Evolutionary conservation across 2,113 vertebrate species (phyloP), one percentile per base, ranked within the genome.

Genomic region (Castor canadensis): DNA sequence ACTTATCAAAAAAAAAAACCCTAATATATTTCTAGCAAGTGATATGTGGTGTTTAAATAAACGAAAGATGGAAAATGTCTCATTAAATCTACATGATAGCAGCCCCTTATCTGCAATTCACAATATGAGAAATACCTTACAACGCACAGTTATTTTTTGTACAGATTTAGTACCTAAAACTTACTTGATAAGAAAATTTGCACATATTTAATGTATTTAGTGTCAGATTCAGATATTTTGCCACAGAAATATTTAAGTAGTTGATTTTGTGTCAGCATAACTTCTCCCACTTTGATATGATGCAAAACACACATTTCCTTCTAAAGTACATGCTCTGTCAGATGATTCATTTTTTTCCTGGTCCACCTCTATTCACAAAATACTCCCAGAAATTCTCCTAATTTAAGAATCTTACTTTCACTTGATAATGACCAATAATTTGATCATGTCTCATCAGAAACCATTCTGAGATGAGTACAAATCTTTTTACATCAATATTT

Each of bases 31-130:
- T 19, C 15, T 69, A 30, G 54, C 17, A 94, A 88, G 5, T 85
- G 52, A 76, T 76, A 67, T 10, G 5, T 85, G 52, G 81, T 76
- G 73, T 11, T 92, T 84, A 73, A 80, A 91, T 89, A 88, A 58
- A 54, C 12, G 16, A 54, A 67, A 94, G 6, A 62, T n/a, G 13
- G 3, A 76, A 76, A 76, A 87, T 24, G 1, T 17, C 22, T 88
- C 54, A 49, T 67, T 87, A 73, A 54, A 38, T 71, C 13, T 54
- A 38, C 9, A 35, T 62, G 22, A 80, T 79, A 81, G 67, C 1
- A 91, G 24, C 15, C 13, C 38, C 28, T 62, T 91, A 85, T 85
- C 16, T 58, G n/a, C 9, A 87, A 84, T 72, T 11, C 11, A 82
- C 1, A 32, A 76, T 87, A 7, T 69, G 71, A 83, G 49, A 76